Evolutionary conservation across 2,797 vertebrate species (phyloP), one percentile per base, ranked within the genome.

Genomic region (Anguilla megastoma): DNA sequence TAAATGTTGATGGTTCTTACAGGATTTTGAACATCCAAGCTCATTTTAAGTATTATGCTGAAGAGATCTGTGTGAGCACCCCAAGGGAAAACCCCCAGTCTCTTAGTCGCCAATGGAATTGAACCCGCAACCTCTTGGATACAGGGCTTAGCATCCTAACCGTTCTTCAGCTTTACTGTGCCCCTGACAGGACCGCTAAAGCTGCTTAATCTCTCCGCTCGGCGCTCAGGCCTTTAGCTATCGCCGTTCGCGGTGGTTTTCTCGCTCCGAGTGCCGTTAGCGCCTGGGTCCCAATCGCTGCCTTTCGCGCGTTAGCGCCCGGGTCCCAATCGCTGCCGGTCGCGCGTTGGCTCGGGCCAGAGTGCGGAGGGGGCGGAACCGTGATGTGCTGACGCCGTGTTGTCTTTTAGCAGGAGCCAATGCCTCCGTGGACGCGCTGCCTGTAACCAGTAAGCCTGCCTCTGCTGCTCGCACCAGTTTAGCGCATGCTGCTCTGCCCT

Each of bases 361-460:
- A 0, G 63, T 0, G 5, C 74, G n/a, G 21, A n/a, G 41, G 79
- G 24, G 50, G 79, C 45, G 50, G 45, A 82, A 82, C 0, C 79
- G 18, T 69, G 41, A 4, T 45, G 24, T 69, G 63, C 9, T 69
- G 63, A 69, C 27, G 63, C 24, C 63, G n/a, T 82, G 41, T 82
- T 50, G 79, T 82, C 79, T 82, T n/a, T 82, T 50, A 82, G 79
- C 79, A 82, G 79, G 45, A n/a, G 41, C 79, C 79, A 82, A 7
- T 82, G 79, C 24, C 45, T 24, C 79, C 0, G 41, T 21, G 41
- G 79, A 82, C 45, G 2, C 45, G 79, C 41, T 50, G 41, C 79
- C 41, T 82, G 79, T 14, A 82, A 3, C 79, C 79, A 76, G 74
- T 76, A 76, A 76, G 74, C 74, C 12, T 41, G 18, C 0, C 74